Evolutionary conservation across 1,140 invertebrate species (phyloP).

Genomic region (Archivesica marissinica): DNA sequence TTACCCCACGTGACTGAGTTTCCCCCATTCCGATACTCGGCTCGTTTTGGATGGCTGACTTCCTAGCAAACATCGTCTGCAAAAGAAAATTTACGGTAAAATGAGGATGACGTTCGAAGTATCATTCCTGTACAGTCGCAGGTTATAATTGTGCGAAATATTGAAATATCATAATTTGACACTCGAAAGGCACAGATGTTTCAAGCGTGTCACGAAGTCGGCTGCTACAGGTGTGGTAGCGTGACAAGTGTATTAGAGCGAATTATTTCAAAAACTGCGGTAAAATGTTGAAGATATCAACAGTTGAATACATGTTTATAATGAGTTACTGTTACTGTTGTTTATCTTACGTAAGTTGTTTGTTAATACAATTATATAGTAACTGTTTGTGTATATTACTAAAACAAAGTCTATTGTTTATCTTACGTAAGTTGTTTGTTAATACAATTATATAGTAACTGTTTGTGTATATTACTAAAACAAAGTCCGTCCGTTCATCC

Average conservation of each 20-base stretch:
- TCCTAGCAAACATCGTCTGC: slow-evolving; percentile 22
- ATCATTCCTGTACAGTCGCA: slow-evolving; percentile 44
- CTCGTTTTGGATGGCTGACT: background rate
- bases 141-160: slow-evolving; percentile 32
- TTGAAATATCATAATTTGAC: slow-evolving; percentile 59
- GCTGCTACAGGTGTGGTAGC: slow-evolving; percentile 1
- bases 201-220: slow-evolving; percentile 33
- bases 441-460: too few relatives aligned
- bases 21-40: slow-evolving; percentile 41
- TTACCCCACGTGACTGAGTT: slow-evolving; percentile 10
- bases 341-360: too few relatives aligned
- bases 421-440: too few relatives aligned
- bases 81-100: slow-evolving; percentile 8
- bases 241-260: slow-evolving; percentile 39
- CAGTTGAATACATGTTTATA: too few relatives aligned
- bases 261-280: too few relatives aligned
- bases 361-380: too few relatives aligned
- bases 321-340: too few relatives aligned
- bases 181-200: slow-evolving; percentile 47
- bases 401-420: too few relatives aligned
- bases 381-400: too few relatives aligned
- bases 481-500: too few relatives aligned
- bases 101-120: slow-evolving; percentile 40
- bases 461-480: too few relatives aligned
- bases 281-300: too few relatives aligned